phyloP scores from a whole-genome alignment of 92 coral and sea anemone genomes.

The Porites rus region DNA sequence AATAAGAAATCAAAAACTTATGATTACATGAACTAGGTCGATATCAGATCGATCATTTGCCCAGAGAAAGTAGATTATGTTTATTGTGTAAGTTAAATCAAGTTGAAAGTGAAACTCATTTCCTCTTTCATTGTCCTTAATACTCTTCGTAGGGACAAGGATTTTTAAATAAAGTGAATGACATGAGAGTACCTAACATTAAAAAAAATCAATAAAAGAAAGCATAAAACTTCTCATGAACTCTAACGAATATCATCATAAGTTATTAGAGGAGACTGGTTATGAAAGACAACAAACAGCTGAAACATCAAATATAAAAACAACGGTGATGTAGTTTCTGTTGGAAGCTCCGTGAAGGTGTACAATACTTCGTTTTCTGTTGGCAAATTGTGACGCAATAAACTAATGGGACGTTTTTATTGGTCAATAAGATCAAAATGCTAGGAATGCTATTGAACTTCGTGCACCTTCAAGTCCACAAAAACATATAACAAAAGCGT shows the following conservation, averaged over 20 bases:
- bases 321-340: too few species aligned
- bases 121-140: not conserved
- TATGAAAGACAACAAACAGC: too few species aligned
- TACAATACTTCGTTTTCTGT: too few species aligned
- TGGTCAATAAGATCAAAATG: too few species aligned
- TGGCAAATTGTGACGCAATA: too few species aligned
- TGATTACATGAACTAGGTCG: not conserved
- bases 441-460: too few species aligned
- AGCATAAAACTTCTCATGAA: slow-evolving; percentile 1
- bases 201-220: not conserved
- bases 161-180: not conserved
- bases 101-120: slow-evolving; percentile 8
- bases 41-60: slow-evolving; percentile 6
- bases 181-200: not conserved
- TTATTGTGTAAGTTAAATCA: not conserved
- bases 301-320: too few species aligned
- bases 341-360: too few species aligned
- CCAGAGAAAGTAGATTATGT: not conserved
- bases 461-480: too few species aligned
- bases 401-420: too few species aligned
- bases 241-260: not conserved
- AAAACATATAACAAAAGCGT: too few species aligned
- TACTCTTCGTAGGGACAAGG: not conserved
- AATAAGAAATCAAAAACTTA: not conserved
- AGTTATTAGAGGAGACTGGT: too few species aligned